A percentile compares a stretch with the other conserved stretches of the same genome.
Conservation (phyloP, 2,113 vertebrate species). For the Corvus hawaiiensis region DNA sequence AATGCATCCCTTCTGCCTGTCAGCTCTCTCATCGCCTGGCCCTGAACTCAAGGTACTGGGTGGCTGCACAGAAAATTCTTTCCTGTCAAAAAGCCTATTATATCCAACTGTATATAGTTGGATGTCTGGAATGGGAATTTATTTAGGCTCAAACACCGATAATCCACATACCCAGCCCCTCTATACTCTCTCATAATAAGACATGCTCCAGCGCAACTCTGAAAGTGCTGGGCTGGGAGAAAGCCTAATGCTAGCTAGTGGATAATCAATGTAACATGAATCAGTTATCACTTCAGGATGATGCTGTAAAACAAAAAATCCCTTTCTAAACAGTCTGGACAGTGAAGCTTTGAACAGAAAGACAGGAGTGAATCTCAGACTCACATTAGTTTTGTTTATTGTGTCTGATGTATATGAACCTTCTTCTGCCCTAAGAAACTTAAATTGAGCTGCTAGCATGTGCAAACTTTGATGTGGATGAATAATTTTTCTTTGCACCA, state of each 20-base stretch:
- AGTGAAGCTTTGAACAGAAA: background rate
- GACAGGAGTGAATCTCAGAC: background rate
- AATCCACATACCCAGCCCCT: background rate
- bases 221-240: background rate
- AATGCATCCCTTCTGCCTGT: background rate
- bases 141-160: background rate
- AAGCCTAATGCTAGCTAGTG: background rate
- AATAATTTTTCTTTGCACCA: background rate
- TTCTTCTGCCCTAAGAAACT: background rate
- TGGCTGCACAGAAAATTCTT: background rate
- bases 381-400: background rate
- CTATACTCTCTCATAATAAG: background rate
- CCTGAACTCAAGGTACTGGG: background rate
- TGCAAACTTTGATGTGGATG: background rate
- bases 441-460: background rate
- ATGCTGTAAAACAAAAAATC: background rate
- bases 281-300: background rate
- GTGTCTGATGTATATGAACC: background rate
- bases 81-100: background rate
- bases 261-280: background rate
- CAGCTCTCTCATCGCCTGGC: background rate
- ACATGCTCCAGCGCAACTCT: background rate
- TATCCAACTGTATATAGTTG: background rate
- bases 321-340: background rate
- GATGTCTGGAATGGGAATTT: background rate